Evolutionary conservation across 1,140 invertebrate species (phyloP), one percentile per base, ranked within the genome.

Genomic region (Mizuhopecten yessoensis): DNA sequence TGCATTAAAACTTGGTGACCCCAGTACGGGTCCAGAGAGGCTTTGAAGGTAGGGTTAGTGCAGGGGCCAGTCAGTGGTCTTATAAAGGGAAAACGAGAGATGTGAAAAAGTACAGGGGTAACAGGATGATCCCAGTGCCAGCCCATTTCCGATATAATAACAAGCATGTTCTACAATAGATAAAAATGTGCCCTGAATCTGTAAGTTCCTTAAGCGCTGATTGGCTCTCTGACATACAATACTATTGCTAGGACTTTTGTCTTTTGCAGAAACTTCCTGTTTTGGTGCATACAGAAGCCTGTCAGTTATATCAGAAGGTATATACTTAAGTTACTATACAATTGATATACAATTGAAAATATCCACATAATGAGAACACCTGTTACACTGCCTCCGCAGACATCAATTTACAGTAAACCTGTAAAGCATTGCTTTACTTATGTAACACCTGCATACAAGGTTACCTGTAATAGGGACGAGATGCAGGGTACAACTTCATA

Each of bases 21-120:
- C 57, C 57, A 75, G 57, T 29, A 5, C 57, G 9, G 57, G 57
- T 75, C 57, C 42, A 17, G 23, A 29, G n/a, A 1, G 2, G 57
- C 57, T 75, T 75, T 29, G 57, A 75, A 29, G 57, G 23, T n/a
- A 75, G 23, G 3, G 57, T 75, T 75, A 75, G 23, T 29, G 23
- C 57, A 75, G 17, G 42, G 57, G 57, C 57, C n/a, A 75, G 57
- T n/a, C n/a, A 75, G 23, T 75, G 57, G 57, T n/a, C n/a, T 75
- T 75, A 75, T 29, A 75, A 29, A 75, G 23, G 57, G 57, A 75
- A 75, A 75, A 29, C 57, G 29, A n/a, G 23, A 75, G n/a, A 75
- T 75, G n/a, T n/a, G n/a, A n/a, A n/a, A 75, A 75, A 75, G 23
- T 29, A 17, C 45, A 11, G 45, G 45, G 20, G 45, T 23, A 75